A percentile compares a stretch with the other conserved stretches of the same genome.
These are phyloP conservation scores for Catocala sponsa DNA, from an alignment of 2,888 invertebrate species.

Conservation along the genomic window DNA sequence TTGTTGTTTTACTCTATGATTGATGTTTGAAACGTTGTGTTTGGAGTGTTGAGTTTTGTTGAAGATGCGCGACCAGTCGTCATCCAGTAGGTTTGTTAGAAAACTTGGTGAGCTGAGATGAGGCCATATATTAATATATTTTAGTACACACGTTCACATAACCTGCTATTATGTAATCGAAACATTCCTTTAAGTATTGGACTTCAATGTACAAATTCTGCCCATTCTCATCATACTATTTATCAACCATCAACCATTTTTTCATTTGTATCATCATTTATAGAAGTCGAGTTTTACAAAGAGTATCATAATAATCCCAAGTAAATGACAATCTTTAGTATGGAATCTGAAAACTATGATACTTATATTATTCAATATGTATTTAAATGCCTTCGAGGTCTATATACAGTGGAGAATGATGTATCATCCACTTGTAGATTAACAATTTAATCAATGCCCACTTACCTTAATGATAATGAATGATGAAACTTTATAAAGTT, in stretches of 20 bases:
- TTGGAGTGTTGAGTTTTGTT: slow-evolving; percentile 45
- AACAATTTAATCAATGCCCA: no score
- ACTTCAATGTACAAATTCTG: slow-evolving; percentile 58
- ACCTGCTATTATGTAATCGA: slow-evolving; percentile 49
- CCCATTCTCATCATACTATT: slow-evolving; percentile 38
- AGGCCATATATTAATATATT: slow-evolving; percentile 63
- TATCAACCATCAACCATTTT: slow-evolving; percentile 24
- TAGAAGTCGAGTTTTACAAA: slow-evolving; percentile 3
- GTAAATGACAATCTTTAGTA: background rate
- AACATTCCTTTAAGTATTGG: slow-evolving; percentile 82
- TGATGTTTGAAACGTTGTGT: slow-evolving; percentile 47
- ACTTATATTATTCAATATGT: background rate
- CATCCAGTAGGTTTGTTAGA: slow-evolving; percentile 83
- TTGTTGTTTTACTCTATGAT: slow-evolving; percentile 41
- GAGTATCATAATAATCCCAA: slow-evolving; percentile 6
- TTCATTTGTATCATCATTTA: slow-evolving; percentile 18
- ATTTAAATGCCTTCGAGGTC: slow-evolving; percentile 4
- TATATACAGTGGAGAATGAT: background rate
- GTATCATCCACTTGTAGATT: background rate
- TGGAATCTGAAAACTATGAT: background rate
- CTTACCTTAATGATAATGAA: background rate
- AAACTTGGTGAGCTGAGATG: slow-evolving; percentile 82
- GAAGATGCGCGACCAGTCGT: slow-evolving; percentile 50
- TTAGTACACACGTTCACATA: slow-evolving; percentile 40
- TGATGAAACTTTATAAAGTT: slow-evolving; percentile 1